These are phyloP conservation scores for Schizothorax lantsangensis DNA, from an alignment of 2,797 vertebrate species.

Conservation along the genomic window DNA sequence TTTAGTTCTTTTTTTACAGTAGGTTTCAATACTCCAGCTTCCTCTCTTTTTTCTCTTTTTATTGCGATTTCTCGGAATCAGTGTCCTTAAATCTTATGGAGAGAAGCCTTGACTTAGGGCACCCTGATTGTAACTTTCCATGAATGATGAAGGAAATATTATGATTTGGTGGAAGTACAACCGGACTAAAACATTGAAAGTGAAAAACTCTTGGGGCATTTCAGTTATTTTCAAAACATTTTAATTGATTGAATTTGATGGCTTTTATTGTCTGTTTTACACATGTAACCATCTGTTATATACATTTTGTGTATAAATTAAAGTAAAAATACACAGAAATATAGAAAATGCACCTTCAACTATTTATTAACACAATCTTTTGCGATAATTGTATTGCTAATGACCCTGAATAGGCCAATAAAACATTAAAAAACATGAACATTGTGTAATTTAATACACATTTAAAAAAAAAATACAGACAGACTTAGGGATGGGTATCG, in stretches of 20 bases:
- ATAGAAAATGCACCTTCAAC: neutral
- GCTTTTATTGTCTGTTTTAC: neutral
- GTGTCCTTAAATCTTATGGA: too few relatives aligned
- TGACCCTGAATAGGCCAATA: too few relatives aligned
- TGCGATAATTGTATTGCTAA: neutral
- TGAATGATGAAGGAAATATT: neutral
- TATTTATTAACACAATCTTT: neutral
- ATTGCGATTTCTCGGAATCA: slow-evolving; percentile 15
- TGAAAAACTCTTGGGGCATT: neutral
- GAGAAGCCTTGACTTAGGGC: too few relatives aligned
- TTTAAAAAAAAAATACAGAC: too few relatives aligned
- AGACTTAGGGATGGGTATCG: too few relatives aligned
- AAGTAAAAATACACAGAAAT: neutral
- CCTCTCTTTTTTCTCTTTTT: neutral
- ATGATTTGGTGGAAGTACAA: neutral
- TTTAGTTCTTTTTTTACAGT: neutral
- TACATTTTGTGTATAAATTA: neutral
- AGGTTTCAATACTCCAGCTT: neutral
- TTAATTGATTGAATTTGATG: neutral
- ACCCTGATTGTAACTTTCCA: too few relatives aligned
- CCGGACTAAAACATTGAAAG: neutral
- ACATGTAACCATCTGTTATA: neutral
- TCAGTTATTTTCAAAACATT: neutral
- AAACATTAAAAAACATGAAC: too few relatives aligned
- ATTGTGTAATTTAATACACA: too few relatives aligned